These are phyloP conservation scores for Gymnothorax javanicus DNA, from an alignment of 2,797 vertebrate species.

Conservation along the genomic window DNA sequence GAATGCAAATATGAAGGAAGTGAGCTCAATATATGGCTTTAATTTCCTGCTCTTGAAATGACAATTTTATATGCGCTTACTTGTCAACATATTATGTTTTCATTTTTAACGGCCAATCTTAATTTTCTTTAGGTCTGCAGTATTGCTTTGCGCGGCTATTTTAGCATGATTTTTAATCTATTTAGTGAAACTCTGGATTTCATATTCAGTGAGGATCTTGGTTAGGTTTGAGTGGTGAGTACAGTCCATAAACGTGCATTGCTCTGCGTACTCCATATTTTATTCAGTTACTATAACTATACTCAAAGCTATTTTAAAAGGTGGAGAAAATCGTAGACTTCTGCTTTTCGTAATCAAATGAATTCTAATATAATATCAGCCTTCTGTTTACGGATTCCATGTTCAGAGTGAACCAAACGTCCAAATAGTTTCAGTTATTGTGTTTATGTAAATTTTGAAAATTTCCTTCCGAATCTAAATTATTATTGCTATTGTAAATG, in stretches of 20 bases:
- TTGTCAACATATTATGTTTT: not conserved
- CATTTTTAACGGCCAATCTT: not conserved
- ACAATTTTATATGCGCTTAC: not conserved
- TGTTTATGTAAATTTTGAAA: not conserved
- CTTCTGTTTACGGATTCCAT: not conserved
- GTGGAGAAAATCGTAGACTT: not conserved
- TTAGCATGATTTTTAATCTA: constrained; percentile 17
- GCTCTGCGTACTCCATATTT: not conserved
- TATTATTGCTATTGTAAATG: not conserved
- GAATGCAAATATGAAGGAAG: constrained; percentile 15
- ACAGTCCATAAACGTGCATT: not conserved
- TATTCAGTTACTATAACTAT: not conserved
- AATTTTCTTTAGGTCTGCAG: not conserved
- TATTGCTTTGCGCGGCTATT: not conserved
- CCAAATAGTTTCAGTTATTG: not conserved
- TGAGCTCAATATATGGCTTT: constrained; percentile 23
- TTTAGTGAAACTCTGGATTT: not conserved
- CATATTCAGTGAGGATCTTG: constrained; percentile 23
- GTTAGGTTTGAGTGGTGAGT: constrained; percentile 30
- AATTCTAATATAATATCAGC: not conserved
- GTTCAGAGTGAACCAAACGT: not conserved
- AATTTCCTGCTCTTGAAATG: constrained; percentile 17
- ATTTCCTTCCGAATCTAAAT: not conserved
- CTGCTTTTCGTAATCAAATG: not conserved
- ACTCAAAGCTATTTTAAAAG: not conserved